phyloP scores from a whole-genome alignment of 2,797 vertebrate species.

The Rhinichthys osculus region DNA sequence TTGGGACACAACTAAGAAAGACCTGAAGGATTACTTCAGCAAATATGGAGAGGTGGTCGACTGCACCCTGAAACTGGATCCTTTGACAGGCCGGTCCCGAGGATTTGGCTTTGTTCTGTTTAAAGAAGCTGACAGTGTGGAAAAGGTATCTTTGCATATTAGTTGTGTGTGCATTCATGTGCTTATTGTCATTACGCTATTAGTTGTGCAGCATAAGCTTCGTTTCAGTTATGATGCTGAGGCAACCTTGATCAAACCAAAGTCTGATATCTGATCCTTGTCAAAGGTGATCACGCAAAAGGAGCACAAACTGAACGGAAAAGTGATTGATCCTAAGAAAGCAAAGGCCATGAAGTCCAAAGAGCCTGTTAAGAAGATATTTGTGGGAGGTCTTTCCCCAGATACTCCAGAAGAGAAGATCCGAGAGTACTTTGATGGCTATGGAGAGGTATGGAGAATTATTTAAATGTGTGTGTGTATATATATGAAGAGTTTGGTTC shows the following conservation, averaged over 20 bases:
- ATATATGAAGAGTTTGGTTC: too few relatives aligned
- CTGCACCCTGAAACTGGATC: conserved; percentile 91
- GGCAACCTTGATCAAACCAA: background rate
- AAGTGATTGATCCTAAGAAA: conserved; percentile 98
- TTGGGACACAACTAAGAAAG: conserved; percentile 94
- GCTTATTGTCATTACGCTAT: background rate
- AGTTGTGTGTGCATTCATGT: background rate
- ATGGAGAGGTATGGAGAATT: conserved; percentile 87
- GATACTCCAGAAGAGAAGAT: conserved; percentile 98
- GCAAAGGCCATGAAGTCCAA: conserved; percentile 99
- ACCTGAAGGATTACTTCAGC: conserved; percentile 91
- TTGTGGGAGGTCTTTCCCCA: conserved; percentile 97
- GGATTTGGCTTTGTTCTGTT: conserved; percentile 92
- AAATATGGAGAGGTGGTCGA: conserved; percentile 91
- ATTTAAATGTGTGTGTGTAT: background rate
- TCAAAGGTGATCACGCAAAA: conserved; percentile 94
- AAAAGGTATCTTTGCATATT: conserved; percentile 81
- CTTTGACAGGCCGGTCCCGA: conserved; percentile 89
- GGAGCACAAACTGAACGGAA: conserved; percentile 97
- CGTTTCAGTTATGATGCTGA: background rate
- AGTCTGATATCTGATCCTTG: background rate
- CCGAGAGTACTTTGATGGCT: conserved; percentile 94
- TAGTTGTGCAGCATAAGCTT: background rate
- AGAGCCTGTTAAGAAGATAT: conserved; percentile 98
- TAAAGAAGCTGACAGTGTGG: conserved; percentile 88